Evolutionary conservation across 2,888 invertebrate species (phyloP).

Genomic region (Tipula vernalis): DNA sequence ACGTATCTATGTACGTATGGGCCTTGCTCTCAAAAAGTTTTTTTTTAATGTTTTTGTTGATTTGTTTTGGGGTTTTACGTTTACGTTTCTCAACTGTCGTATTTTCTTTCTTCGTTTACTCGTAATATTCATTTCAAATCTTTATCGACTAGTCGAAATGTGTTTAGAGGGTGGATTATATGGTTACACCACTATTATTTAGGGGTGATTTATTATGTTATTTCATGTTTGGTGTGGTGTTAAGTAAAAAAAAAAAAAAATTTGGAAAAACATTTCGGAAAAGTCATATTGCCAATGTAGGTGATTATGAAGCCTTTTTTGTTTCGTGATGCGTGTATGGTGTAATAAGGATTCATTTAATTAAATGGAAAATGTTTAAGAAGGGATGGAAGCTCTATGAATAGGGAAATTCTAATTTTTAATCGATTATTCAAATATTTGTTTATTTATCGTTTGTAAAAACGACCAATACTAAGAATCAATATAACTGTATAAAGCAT

Average conservation of each 20-base stretch:
- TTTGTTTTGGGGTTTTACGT: background rate
- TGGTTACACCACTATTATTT: background rate
- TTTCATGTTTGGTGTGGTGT: background rate
- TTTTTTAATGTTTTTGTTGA: background rate
- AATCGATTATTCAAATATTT: background rate
- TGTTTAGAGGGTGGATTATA: background rate
- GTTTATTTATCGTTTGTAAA: background rate
- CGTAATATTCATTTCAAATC: background rate
- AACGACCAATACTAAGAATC: background rate
- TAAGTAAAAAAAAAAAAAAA: background rate
- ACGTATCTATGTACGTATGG: background rate
- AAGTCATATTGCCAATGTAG: background rate
- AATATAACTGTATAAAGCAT: background rate
- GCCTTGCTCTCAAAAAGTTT: background rate
- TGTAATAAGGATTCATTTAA: background rate
- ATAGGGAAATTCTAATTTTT: background rate
- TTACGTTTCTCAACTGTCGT: background rate
- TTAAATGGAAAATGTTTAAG: background rate
- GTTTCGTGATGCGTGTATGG: background rate
- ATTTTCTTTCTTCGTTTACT: background rate
- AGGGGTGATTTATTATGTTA: background rate
- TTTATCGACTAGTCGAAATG: background rate
- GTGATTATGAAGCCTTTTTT: background rate
- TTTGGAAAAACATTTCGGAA: background rate
- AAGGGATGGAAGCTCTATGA: background rate